These are phyloP conservation scores for Lordiphosa andalusiaca DNA, from an alignment of 2,888 invertebrate species.

Conservation along the genomic window DNA sequence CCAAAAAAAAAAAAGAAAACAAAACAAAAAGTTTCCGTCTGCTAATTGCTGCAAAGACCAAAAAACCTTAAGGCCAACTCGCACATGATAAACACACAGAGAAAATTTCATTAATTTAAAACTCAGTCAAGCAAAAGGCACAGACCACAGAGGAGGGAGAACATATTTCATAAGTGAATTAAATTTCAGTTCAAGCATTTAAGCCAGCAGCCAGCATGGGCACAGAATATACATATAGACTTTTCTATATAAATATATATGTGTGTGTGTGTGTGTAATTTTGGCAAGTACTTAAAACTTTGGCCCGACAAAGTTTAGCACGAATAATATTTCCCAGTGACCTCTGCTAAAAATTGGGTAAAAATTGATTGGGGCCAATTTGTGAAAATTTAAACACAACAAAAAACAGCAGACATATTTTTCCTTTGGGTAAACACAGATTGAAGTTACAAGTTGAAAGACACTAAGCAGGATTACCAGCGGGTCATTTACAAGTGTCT, in stretches of 20 bases:
- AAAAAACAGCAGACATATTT: slow-evolving; percentile 7
- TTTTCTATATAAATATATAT: background rate
- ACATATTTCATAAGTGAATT: slow-evolving; percentile 40
- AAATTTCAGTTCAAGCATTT: slow-evolving; percentile 37
- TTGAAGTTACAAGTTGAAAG: slow-evolving; percentile 38
- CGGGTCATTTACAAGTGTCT: slow-evolving; percentile 15
- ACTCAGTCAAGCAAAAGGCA: slow-evolving; percentile 17
- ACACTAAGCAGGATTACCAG: slow-evolving; percentile 13
- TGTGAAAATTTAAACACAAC: background rate
- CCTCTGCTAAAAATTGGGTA: slow-evolving; percentile 24
- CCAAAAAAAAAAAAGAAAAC: background rate
- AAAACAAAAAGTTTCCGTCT: slow-evolving; percentile 4
- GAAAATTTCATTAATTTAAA: slow-evolving; percentile 37
- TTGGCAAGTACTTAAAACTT: slow-evolving; percentile 45
- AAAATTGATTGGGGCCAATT: too few relatives aligned
- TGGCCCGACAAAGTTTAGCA: slow-evolving; percentile 39
- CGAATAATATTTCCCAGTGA: slow-evolving; percentile 43
- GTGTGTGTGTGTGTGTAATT: background rate
- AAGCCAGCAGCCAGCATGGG: slow-evolving; percentile 15
- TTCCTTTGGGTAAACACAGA: slow-evolving; percentile 39
- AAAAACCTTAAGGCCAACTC: slow-evolving; percentile 26
- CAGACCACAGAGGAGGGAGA: slow-evolving; percentile 2
- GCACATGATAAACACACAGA: slow-evolving; percentile 28
- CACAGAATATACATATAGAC: slow-evolving; percentile 1
- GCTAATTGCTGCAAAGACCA: slow-evolving; percentile 27